A percentile compares a stretch with the other conserved stretches of the same genome.
Conservation (phyloP, 2,113 vertebrate genomes). For the Rhynchomys soricoides region DNA sequence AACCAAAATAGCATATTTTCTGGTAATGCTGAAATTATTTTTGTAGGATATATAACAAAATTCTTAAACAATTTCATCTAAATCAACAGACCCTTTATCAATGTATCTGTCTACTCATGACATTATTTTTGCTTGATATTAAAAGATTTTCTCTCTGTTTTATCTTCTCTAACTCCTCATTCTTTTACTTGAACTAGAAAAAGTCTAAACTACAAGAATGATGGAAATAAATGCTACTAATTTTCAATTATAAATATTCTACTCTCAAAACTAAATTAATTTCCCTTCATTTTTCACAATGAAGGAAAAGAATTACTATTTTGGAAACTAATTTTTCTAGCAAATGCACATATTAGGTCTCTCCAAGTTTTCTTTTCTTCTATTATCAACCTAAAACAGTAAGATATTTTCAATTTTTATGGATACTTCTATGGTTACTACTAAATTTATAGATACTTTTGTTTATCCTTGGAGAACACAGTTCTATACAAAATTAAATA, state of each 20-base stretch:
- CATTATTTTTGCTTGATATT: conserved; percentile 43
- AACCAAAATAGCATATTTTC: conserved; percentile 66
- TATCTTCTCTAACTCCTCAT: background rate
- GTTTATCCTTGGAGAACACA: background rate
- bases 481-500: background rate
- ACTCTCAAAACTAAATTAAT: background rate
- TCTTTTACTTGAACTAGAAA: background rate
- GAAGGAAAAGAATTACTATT: background rate
- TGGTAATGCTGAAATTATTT: conserved; percentile 75
- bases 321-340: background rate
- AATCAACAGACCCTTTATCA: conserved; percentile 4
- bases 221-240: background rate
- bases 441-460: background rate
- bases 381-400: conserved; percentile 3
- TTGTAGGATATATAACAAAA: conserved; percentile 65
- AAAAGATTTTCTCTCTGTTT: background rate
- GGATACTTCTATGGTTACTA: background rate
- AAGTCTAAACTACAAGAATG: background rate
- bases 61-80: conserved; percentile 59
- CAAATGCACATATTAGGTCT: background rate
- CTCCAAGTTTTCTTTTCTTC: background rate
- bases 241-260: conserved; percentile 3
- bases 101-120: background rate
- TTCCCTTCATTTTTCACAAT: background rate
- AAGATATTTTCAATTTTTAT: background rate